Base-by-base conservation (phyloP, 2,797 vertebrate species). In the Pogoniulus pusillus region DNA sequence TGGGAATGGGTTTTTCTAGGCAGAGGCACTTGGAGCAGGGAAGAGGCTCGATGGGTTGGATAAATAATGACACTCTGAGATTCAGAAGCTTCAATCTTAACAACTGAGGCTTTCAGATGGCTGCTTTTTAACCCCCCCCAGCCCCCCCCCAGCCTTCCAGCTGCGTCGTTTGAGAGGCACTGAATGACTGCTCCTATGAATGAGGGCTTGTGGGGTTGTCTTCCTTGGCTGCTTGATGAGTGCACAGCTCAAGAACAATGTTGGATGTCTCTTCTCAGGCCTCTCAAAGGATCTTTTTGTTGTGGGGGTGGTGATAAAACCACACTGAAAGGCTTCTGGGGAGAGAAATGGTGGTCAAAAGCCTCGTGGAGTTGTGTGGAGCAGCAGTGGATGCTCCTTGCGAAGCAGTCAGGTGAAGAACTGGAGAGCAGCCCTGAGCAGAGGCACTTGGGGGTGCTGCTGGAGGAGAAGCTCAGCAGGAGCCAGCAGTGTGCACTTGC, bases 41-140 rank as follows among this genome's bases (percentile, higher is more conserved):
- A 85, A 53, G 13, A 45, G 59, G 37, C 47, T 10, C 24, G 59
- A 8, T 73, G 80, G 78, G 53, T 10, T 89, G 45, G 60, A 75
- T 70, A 93, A 94, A 89, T 70, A 83, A 85, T 93, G 57, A 37
- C 53, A 5, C 68, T 78, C 62, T 70, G 30, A 16, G 14, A 65
- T 75, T 87, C 0, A 0, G 72, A 34, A 64, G 41, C 65, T 74
- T 92, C 34, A 9, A 66, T 16, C 34, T 51, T 80, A 94, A 95
- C 91, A 94, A 94, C 73, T 4, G 63, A 87, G 85, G 85, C 91
- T 95, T 96, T 96, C 92, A 95, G 73, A 47, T 81, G 4, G 77
- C 72, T 57, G 37, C 59, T 30, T 77, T 89, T 23, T 14, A 68
- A 8, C 47, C 24, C 20, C 12, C 32, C 62, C 13, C 78, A 37